Conservation (phyloP, 2,113 vertebrate genomes). For the cat (Felis catus) region DNA sequence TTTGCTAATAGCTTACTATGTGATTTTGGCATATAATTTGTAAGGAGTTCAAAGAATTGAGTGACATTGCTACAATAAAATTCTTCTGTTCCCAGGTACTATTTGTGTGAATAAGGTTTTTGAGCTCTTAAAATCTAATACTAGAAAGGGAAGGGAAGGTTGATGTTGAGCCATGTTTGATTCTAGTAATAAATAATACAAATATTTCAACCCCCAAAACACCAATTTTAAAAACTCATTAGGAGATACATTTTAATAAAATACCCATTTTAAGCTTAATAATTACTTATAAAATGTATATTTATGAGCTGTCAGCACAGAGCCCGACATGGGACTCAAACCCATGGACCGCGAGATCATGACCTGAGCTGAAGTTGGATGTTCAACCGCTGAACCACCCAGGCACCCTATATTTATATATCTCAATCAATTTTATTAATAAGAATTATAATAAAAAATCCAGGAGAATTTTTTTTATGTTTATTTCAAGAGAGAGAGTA, state of each 20-base stretch:
- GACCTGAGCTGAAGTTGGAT: too few relatives aligned
- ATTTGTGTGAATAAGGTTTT: conserved; percentile 39
- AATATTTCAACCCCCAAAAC: conserved; percentile 1
- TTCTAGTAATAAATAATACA: conserved; percentile 38
- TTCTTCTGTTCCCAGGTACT: conserved; percentile 41
- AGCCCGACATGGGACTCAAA: too few relatives aligned
- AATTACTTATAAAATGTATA: not conserved
- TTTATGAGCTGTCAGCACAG: too few relatives aligned
- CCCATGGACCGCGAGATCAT: too few relatives aligned
- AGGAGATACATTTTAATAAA: not conserved
- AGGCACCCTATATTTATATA: not conserved
- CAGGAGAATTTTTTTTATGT: not conserved
- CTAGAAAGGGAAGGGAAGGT: not conserved
- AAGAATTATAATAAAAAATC: conserved; percentile 15
- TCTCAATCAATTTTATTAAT: not conserved
- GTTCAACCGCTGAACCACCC: too few relatives aligned
- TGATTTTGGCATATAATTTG: conserved; percentile 48
- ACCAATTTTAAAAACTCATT: not conserved
- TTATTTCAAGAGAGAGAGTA: too few relatives aligned
- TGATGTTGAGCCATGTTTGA: conserved; percentile 11
- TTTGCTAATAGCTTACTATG: not conserved
- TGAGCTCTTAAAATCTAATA: conserved; percentile 45
- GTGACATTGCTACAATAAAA: not conserved
- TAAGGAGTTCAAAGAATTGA: conserved; percentile 43
- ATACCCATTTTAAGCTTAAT: not conserved